phyloP scores from a whole-genome alignment of 2,888 invertebrate species.

The Apotomis betuletana region DNA sequence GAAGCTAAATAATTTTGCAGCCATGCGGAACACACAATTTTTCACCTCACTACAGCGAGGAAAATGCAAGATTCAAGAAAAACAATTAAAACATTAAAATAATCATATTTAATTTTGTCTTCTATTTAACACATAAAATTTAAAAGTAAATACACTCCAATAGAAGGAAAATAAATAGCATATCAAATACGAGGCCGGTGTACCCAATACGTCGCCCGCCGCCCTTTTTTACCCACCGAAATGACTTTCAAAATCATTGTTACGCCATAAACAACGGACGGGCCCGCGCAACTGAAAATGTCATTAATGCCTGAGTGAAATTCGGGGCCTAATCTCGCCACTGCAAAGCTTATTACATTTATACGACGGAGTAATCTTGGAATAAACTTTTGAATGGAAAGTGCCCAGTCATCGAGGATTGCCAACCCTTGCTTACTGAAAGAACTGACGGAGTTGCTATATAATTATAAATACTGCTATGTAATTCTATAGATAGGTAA shows the following conservation, averaged over 20 bases:
- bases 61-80: too few relatives aligned
- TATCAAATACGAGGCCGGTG: conserved; percentile 16
- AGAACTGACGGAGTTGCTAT: conserved; percentile 60
- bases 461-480: conserved; percentile 12
- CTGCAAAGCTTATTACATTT: conserved; percentile 83
- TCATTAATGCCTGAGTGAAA: conserved; percentile 83
- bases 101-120: too few relatives aligned
- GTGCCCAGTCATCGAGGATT: conserved; percentile 79
- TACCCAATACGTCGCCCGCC: conserved; percentile 48
- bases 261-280: conserved; percentile 70
- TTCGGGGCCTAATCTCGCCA: conserved; percentile 82
- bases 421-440: conserved; percentile 79
- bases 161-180: neutral
- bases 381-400: conserved; percentile 83
- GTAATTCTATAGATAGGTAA: neutral
- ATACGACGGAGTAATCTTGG: conserved; percentile 82
- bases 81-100: too few relatives aligned
- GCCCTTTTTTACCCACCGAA: conserved; percentile 69
- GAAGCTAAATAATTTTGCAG: too few relatives aligned
- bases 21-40: too few relatives aligned
- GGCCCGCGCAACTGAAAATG: conserved; percentile 77
- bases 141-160: neutral
- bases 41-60: too few relatives aligned
- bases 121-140: too few relatives aligned
- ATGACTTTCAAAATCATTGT: conserved; percentile 83